A percentile compares a stretch with the other conserved stretches of the same genome.
phyloP scores from a whole-genome alignment of 2,113 vertebrate genomes.

The Vimba vimba region DNA sequence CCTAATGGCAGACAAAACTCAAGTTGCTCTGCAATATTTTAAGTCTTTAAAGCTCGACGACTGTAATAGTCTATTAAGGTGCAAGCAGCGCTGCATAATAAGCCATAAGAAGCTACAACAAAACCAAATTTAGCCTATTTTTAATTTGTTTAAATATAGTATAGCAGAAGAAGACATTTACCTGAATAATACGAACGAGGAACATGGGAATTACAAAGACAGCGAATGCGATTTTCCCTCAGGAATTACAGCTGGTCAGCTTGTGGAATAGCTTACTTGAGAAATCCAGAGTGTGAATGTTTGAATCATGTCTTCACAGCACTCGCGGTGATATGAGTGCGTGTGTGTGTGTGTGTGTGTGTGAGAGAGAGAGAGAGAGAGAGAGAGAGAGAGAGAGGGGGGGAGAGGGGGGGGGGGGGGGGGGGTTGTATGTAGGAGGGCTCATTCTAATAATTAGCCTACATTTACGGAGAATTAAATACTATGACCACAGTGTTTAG shows the following conservation, averaged over 20 bases:
- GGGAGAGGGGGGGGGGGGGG: too few species aligned
- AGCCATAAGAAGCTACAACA: not conserved
- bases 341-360: accelerated
- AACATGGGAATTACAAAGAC: not conserved
- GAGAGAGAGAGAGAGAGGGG: not conserved
- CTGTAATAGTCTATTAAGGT: not conserved
- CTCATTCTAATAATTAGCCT: not conserved
- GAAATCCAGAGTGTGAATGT: not conserved
- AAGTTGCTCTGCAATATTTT: not conserved
- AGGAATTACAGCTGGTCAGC: not conserved
- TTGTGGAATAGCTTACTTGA: not conserved
- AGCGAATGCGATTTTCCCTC: not conserved
- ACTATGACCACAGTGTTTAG: not conserved
- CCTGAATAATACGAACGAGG: not conserved
- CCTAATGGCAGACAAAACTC: not conserved
- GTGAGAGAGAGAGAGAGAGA: not conserved
- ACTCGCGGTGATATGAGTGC: not conserved
- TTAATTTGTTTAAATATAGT: not conserved
- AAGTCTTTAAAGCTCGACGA: not conserved
- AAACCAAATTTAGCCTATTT: not conserved
- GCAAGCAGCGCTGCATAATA: not conserved
- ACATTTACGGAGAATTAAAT: not conserved
- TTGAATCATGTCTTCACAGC: conserved; percentile 14
- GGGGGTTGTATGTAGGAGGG: not conserved
- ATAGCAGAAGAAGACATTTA: not conserved